Conservation (phyloP, 2,888 invertebrate genomes). For the Junonia oenone region DNA sequence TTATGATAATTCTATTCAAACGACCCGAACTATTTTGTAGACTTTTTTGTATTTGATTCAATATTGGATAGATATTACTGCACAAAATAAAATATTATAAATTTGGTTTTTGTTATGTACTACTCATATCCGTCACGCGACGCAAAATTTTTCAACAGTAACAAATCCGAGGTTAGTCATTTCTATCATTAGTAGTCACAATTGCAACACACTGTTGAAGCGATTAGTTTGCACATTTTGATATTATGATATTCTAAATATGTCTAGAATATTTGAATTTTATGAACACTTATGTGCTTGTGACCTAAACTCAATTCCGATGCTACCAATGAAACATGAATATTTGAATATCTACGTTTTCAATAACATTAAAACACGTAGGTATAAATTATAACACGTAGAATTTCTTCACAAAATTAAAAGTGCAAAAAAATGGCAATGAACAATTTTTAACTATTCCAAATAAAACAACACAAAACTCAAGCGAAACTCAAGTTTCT, state of each 20-base stretch:
- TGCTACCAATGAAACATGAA: not conserved
- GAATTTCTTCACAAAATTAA: not conserved
- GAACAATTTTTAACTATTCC: conserved; percentile 16
- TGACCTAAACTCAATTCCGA: not conserved
- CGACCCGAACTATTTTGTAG: not conserved
- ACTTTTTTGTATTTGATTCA: not conserved
- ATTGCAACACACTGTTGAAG: conserved; percentile 1
- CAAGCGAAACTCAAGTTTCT: conserved; percentile 49
- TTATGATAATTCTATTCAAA: not conserved
- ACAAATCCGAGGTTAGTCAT: not conserved
- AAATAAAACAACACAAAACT: conserved; percentile 40
- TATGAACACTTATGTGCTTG: not conserved
- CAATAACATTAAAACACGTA: not conserved
- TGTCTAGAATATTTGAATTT: not conserved
- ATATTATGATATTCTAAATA: not conserved
- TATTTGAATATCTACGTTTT: not conserved
- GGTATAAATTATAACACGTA: not conserved
- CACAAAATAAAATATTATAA: not conserved
- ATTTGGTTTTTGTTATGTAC: too few relatives aligned
- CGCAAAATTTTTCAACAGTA: too few relatives aligned
- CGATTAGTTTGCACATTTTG: not conserved
- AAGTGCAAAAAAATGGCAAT: conserved; percentile 25
- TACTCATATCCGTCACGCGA: too few relatives aligned
- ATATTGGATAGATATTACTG: not conserved
- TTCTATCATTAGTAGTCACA: not conserved